These are phyloP conservation scores for Capra hircus DNA, from an alignment of 2,113 vertebrate genomes.

Conservation along the genomic window DNA sequence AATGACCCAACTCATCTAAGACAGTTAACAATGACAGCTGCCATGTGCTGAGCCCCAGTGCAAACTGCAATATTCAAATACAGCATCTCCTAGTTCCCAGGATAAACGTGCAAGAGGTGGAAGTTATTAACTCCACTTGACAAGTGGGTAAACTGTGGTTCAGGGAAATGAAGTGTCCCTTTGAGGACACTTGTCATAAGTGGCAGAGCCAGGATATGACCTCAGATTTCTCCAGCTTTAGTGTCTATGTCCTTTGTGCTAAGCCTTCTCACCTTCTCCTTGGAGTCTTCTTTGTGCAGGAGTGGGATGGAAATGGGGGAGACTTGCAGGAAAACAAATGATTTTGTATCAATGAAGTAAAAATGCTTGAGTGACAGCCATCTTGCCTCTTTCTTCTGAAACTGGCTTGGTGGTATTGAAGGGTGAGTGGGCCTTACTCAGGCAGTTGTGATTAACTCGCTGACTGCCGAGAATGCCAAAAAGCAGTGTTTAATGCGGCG, in stretches of 20 bases:
- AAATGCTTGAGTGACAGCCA: background rate
- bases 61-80: background rate
- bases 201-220: background rate
- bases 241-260: background rate
- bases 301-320: too few species aligned
- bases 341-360: background rate
- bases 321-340: background rate
- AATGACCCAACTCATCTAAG: background rate
- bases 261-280: background rate
- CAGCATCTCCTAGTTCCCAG: background rate
- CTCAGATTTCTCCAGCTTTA: background rate
- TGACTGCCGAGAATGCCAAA: background rate
- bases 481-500: background rate
- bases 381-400: conserved; percentile 42
- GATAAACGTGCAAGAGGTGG: background rate
- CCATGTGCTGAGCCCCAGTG: background rate
- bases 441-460: conserved; percentile 42
- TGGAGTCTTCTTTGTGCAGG: background rate
- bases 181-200: background rate
- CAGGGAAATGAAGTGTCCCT: background rate
- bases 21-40: background rate
- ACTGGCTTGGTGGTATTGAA: background rate
- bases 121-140: background rate
- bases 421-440: background rate
- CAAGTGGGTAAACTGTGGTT: background rate